phyloP scores from a whole-genome alignment of 2,113 vertebrate genomes.

The Merops nubicus region DNA sequence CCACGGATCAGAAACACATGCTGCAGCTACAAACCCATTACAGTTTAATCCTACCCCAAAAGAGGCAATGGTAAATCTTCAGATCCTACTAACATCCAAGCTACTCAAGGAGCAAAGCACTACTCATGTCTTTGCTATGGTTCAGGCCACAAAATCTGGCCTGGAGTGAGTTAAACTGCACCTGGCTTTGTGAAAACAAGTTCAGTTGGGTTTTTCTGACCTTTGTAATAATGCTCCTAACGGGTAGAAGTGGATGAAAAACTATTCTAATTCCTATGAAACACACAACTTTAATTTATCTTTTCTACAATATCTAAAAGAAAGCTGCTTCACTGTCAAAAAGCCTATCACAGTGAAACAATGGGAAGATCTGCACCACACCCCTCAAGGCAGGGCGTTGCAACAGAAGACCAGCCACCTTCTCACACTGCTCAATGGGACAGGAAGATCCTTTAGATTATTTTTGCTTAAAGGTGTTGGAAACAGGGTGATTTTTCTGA shows the following conservation, averaged over 20 bases:
- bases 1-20: constrained; percentile 33
- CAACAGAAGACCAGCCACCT: not conserved
- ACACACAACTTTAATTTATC: rapidly evolving
- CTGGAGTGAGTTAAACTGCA: not conserved
- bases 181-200: not conserved
- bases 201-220: not conserved
- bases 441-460: not conserved
- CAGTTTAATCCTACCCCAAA: not conserved
- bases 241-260: not conserved
- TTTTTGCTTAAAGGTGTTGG: not conserved
- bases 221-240: not conserved
- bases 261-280: not conserved
- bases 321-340: not conserved
- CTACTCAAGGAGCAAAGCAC: not conserved
- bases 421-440: not conserved
- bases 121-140: not conserved
- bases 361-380: not conserved
- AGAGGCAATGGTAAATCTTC: not conserved
- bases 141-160: not conserved
- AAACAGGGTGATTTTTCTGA: not conserved
- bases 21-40: not conserved
- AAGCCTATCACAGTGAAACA: not conserved
- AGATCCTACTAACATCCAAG: not conserved
- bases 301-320: too few relatives aligned
- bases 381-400: not conserved